Evolutionary conservation across 2,888 invertebrate genomes (phyloP).

Genomic region (Lomographa bimaculata): DNA sequence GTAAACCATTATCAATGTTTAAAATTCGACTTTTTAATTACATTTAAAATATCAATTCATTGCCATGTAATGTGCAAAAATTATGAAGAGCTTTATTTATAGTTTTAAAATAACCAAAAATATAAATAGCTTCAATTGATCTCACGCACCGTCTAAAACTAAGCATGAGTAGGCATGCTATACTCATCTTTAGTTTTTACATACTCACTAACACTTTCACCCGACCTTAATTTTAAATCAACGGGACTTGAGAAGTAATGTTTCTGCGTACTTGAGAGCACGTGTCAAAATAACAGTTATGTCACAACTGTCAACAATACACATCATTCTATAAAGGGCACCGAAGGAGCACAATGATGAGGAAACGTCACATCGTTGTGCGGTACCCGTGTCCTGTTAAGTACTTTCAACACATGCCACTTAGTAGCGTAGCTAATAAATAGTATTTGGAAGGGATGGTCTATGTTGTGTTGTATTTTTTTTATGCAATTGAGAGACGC

Average conservation of each 20-base stretch:
- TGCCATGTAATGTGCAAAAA: too few species aligned
- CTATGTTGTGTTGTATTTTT: too few species aligned
- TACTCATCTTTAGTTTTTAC: too few species aligned
- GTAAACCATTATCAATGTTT: too few species aligned
- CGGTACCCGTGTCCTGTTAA: conserved; percentile 34
- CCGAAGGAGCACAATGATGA: conserved; percentile 34
- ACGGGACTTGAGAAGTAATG: conserved; percentile 26
- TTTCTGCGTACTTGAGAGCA: too few species aligned
- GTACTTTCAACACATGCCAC: conserved; percentile 44
- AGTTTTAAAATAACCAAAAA: too few species aligned
- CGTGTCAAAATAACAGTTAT: conserved; percentile 32
- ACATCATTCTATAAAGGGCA: conserved; percentile 32
- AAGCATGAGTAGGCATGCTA: too few species aligned
- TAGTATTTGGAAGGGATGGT: too few species aligned
- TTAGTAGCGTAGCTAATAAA: conserved; percentile 18
- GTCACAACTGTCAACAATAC: conserved; percentile 32
- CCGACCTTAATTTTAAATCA: conserved; percentile 28
- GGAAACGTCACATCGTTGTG: conserved; percentile 39
- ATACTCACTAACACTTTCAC: conserved; percentile 26
- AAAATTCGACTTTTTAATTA: too few species aligned
- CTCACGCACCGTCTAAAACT: conserved; percentile 22
- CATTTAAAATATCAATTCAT: too few species aligned
- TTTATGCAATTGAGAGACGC: too few species aligned
- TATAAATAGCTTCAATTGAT: conserved; percentile 25
- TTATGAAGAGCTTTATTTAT: too few species aligned